Evolutionary conservation across 2,113 vertebrate species (phyloP).

Genomic region (Arvicanthis niloticus): DNA sequence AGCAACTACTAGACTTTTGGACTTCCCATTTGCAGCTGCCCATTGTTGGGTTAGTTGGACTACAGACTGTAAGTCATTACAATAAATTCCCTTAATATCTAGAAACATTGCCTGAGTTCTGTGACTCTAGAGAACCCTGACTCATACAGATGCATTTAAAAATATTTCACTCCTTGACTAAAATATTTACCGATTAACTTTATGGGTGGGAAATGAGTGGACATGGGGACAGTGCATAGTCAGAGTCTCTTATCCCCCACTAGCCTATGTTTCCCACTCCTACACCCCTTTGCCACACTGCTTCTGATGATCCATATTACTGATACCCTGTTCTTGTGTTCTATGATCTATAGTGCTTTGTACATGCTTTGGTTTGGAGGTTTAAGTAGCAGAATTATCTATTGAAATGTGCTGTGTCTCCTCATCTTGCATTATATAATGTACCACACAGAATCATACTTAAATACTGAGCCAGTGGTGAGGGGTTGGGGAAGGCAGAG

Average conservation of each 20-base stretch:
- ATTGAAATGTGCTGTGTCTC: fast-evolving
- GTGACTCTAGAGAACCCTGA: too few species aligned
- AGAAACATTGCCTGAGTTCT: too few species aligned
- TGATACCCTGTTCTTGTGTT: not conserved
- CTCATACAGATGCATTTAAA: not conserved
- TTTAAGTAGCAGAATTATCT: not conserved
- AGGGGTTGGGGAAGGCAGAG: not conserved
- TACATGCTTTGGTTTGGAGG: not conserved
- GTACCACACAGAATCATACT: not conserved
- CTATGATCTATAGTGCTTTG: fast-evolving
- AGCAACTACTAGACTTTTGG: too few species aligned
- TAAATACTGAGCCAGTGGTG: not conserved
- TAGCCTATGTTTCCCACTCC: not conserved
- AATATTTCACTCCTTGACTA: not conserved
- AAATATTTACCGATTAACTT: not conserved
- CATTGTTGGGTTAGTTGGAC: too few species aligned
- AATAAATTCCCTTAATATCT: too few species aligned
- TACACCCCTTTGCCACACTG: fast-evolving
- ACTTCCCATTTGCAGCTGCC: too few species aligned
- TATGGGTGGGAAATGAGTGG: too few species aligned
- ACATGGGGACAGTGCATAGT: not conserved
- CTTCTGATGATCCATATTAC: not conserved
- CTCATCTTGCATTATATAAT: not conserved
- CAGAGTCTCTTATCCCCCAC: not conserved
- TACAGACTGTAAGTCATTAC: too few species aligned